Conservation (phyloP, 2,797 vertebrate genomes). For the Peromyscus melanophrys region DNA sequence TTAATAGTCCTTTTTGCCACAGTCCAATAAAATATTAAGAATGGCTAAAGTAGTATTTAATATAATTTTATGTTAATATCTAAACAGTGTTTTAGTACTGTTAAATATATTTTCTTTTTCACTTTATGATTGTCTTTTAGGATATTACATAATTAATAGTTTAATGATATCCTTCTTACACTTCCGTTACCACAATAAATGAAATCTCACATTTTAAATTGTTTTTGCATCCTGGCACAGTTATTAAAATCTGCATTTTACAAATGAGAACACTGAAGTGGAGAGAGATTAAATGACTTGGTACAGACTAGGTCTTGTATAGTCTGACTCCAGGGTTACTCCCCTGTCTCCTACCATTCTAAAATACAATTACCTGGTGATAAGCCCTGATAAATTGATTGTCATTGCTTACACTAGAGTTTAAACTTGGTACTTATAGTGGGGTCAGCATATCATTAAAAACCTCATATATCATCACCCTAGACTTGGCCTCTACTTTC, state of each 20-base stretch:
- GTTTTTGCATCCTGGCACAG: not conserved
- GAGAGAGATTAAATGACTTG: not conserved
- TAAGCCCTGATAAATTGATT: not conserved
- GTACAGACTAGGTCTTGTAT: not conserved
- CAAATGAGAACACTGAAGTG: not conserved
- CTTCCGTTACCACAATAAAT: not conserved
- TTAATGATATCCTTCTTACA: constrained; percentile 1
- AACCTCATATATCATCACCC: not conserved
- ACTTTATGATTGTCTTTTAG: not conserved
- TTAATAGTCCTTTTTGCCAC: not conserved
- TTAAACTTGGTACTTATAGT: not conserved
- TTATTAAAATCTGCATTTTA: not conserved
- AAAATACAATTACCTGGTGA: not conserved
- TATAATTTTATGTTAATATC: not conserved
- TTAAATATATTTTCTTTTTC: constrained; percentile 13
- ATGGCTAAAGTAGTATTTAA: not conserved
- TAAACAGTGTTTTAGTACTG: not conserved
- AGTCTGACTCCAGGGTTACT: not conserved
- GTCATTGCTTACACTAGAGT: not conserved
- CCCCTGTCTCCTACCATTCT: not conserved
- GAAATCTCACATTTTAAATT: not conserved
- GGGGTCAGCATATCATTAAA: not conserved
- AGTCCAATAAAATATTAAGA: not conserved
- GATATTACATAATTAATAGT: not conserved
- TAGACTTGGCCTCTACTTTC: not conserved